Conservation (phyloP, 1,140 invertebrate genomes). For the Orius laevigatus region DNA sequence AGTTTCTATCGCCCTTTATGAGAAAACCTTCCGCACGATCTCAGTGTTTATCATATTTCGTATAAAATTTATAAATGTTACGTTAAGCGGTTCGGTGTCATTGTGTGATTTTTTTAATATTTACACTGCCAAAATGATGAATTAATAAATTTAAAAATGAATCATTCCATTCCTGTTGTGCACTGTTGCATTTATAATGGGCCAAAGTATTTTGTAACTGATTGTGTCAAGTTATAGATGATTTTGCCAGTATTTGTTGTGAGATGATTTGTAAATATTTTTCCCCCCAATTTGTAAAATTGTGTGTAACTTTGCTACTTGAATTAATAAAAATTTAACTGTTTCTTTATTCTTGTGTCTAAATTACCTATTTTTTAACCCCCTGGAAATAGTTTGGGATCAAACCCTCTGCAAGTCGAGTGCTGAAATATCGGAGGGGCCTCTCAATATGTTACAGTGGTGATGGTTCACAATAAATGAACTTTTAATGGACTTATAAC, state of each 20-base stretch:
- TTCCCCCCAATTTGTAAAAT: constrained; percentile 2
- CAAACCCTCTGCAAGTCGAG: too few species aligned
- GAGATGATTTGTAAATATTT: constrained; percentile 5
- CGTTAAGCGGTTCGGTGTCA: neutral
- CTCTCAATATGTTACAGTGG: too few species aligned
- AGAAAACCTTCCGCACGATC: neutral
- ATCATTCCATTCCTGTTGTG: neutral
- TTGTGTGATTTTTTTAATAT: neutral
- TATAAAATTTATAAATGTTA: neutral
- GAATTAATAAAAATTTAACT: constrained; percentile 1
- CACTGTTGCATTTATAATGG: constrained; percentile 10
- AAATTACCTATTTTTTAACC: too few species aligned
- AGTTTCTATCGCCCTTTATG: neutral
- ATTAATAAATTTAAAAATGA: neutral
- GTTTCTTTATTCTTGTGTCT: too few species aligned
- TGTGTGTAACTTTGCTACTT: constrained; percentile 10
- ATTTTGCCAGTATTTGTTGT: neutral
- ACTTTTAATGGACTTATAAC: too few species aligned
- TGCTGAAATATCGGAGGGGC: too few species aligned
- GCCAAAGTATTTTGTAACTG: constrained; percentile 5
- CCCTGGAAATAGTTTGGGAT: too few species aligned
- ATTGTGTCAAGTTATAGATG: neutral
- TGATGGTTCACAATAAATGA: too few species aligned
- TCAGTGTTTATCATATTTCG: neutral
- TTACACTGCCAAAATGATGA: constrained; percentile 4